phyloP scores from a whole-genome alignment of 2,113 vertebrate species.

The Syrrhaptes paradoxus region DNA sequence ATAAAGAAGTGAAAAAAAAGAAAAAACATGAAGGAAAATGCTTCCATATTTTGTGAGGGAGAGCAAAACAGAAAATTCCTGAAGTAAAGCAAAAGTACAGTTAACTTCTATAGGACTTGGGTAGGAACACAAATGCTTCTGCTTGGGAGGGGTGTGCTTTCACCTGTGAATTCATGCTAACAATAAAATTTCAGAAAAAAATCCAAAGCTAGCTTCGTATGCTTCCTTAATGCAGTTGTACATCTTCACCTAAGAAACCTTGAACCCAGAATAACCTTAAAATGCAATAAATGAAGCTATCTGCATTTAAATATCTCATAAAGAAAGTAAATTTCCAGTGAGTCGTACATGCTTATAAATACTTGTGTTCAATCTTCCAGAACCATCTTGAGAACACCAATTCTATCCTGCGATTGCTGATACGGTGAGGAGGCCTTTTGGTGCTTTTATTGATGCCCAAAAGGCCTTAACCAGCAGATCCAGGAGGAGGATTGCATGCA shows the following conservation, averaged over 20 bases:
- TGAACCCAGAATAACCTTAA: background rate
- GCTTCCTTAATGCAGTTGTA: background rate
- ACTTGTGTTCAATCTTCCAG: background rate
- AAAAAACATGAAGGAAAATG: background rate
- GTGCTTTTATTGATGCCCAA: background rate
- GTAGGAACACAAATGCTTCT: background rate
- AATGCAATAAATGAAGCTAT: background rate
- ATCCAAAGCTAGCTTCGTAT: background rate
- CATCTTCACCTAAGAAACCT: background rate
- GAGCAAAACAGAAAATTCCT: background rate
- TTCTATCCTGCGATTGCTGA: background rate
- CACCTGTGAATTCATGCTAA: background rate
- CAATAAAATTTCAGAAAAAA: background rate
- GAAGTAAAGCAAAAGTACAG: background rate
- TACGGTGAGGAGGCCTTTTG: rapidly evolving
- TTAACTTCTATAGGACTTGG: background rate
- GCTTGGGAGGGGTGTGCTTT: background rate
- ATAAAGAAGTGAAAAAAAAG: background rate
- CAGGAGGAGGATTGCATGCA: background rate
- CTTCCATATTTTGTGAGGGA: background rate
- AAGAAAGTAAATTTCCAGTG: background rate
- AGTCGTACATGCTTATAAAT: background rate
- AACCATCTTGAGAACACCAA: background rate
- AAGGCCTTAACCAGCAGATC: background rate
- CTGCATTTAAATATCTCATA: background rate